phyloP scores from a whole-genome alignment of 2,888 invertebrate species.

The Sipha maydis region DNA sequence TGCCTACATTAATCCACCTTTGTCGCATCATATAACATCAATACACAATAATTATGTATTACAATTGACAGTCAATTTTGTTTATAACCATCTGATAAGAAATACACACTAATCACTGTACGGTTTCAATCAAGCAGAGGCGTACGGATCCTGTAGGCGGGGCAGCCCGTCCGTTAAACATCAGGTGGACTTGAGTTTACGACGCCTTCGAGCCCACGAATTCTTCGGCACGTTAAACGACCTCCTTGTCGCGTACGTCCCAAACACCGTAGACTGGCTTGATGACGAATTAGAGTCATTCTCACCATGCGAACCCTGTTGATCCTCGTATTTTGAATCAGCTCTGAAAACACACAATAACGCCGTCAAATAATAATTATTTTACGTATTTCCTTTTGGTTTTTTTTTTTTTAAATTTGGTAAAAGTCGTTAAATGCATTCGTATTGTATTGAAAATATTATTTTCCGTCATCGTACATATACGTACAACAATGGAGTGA shows the following conservation, averaged over 20 bases:
- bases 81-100: too few species aligned
- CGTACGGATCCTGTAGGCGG: slow-evolving; percentile 27
- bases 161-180: slow-evolving; percentile 16
- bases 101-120: not conserved
- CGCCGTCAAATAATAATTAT: not conserved
- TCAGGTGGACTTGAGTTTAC: slow-evolving; percentile 60
- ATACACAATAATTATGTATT: too few species aligned
- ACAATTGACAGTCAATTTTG: not conserved
- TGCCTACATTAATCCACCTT: not conserved
- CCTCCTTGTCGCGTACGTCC: slow-evolving; percentile 28
- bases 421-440: not conserved
- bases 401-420: not conserved
- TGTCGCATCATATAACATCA: not conserved
- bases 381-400: not conserved
- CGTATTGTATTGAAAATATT: not conserved
- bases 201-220: slow-evolving; percentile 59
- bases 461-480: not conserved
- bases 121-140: slow-evolving; percentile 27
- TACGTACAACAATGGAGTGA: not conserved
- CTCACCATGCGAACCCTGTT: slow-evolving; percentile 54
- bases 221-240: slow-evolving; percentile 58
- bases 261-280: slow-evolving; percentile 46
- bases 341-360: slow-evolving; percentile 8
- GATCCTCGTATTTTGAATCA: slow-evolving; percentile 57
- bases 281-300: slow-evolving; percentile 49